Percentiles rank a stretch among this genome's conserved stretches.
Conservation (phyloP, 2,113 vertebrate species). For the Gymnobelideus leadbeateri region DNA sequence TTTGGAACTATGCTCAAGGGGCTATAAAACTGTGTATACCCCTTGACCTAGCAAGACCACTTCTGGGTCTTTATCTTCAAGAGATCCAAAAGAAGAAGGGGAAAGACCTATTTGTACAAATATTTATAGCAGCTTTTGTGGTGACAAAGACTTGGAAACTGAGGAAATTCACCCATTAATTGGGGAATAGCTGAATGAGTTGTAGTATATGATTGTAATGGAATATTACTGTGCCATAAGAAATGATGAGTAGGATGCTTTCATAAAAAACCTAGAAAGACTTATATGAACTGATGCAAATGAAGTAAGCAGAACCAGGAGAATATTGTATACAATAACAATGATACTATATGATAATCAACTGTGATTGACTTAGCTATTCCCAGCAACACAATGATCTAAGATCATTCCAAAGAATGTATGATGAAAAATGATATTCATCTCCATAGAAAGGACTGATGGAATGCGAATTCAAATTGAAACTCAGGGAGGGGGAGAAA, state of each 20-base stretch:
- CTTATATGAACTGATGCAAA: not conserved
- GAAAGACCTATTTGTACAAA: not conserved
- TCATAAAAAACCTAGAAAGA: not conserved
- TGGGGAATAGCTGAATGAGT: not conserved
- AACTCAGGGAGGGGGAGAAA: not conserved
- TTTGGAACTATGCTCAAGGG: not conserved
- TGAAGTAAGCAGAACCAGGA: not conserved
- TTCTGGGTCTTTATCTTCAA: not conserved
- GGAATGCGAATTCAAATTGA: not conserved
- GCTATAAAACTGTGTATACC: too few species aligned
- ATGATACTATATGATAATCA: not conserved
- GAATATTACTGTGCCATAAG: not conserved
- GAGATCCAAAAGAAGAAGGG: not conserved
- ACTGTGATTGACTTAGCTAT: not conserved
- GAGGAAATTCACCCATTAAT: not conserved
- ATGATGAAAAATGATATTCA: not conserved
- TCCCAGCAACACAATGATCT: not conserved
- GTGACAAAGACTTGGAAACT: not conserved
- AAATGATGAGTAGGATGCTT: not conserved
- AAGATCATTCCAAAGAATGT: not conserved
- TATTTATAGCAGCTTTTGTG: not conserved
- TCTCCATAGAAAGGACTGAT: not conserved
- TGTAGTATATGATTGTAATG: not conserved
- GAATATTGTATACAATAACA: not conserved
- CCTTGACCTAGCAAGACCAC: not conserved